Percentiles rank a stretch among this genome's conserved stretches.
Evolutionary conservation across 2,888 invertebrate genomes (phyloP).

Genomic region (Parnassius mnemosyne): DNA sequence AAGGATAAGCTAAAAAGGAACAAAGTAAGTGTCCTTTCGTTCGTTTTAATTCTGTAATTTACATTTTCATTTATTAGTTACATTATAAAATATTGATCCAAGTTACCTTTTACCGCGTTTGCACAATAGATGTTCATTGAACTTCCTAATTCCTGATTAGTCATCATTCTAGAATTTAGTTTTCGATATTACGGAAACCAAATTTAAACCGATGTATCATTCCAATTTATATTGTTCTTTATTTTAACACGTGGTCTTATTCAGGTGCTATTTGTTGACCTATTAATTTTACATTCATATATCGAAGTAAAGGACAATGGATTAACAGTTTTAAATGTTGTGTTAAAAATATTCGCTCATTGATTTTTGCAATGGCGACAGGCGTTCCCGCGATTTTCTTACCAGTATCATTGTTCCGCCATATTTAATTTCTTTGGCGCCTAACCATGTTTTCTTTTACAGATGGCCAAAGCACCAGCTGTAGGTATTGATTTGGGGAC

Average conservation of each 20-base stretch:
- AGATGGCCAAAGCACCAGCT: constrained; percentile 89
- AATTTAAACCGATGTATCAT: too few relatives aligned
- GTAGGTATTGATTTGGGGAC: constrained; percentile 98
- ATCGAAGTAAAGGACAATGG: too few relatives aligned
- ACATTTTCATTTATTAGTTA: constrained; percentile 7
- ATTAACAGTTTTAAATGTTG: neutral
- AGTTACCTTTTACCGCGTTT: constrained; percentile 8
- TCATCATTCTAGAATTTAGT: constrained; percentile 27
- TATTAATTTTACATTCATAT: too few relatives aligned
- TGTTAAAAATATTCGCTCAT: constrained; percentile 44
- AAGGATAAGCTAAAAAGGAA: constrained; percentile 44
- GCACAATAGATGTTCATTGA: constrained; percentile 33
- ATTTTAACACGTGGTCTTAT: constrained; percentile 3
- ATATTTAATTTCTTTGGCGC: constrained; percentile 13
- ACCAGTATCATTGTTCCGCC: constrained; percentile 11
- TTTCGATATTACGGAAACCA: neutral
- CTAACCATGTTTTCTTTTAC: constrained; percentile 39
- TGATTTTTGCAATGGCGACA: constrained; percentile 58
- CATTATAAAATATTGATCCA: constrained; percentile 15
- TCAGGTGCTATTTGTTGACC: neutral
- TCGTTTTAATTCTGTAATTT: neutral
- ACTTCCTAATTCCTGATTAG: constrained; percentile 31
- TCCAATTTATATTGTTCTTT: neutral
- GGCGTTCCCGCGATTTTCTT: constrained; percentile 11
- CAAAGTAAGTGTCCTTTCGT: constrained; percentile 55